Evolutionary conservation across 2,113 vertebrate species (phyloP).

Genomic region (Aegithalos caudatus): DNA sequence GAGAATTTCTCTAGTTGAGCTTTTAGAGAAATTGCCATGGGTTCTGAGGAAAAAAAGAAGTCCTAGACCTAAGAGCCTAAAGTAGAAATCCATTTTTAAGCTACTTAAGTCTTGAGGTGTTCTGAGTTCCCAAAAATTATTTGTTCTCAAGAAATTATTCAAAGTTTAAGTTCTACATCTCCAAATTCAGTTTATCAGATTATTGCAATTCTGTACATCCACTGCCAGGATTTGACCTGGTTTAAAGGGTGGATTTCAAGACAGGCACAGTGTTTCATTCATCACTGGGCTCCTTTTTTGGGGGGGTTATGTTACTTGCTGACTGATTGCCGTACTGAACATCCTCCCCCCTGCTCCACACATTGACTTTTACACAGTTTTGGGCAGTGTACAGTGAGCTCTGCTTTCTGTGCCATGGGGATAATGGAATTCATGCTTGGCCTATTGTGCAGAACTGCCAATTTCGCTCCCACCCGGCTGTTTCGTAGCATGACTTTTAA

Average conservation of each 20-base stretch:
- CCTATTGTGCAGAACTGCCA: conserved; percentile 14
- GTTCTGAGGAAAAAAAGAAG: neutral
- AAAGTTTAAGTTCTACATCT: neutral
- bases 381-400: neutral
- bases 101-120: neutral
- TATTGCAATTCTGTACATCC: neutral
- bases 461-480: neutral
- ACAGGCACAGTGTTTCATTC: neutral
- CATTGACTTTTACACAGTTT: neutral
- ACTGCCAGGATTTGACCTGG: neutral
- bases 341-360: neutral
- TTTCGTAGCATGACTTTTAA: neutral
- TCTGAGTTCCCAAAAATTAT: neutral
- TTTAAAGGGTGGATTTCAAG: neutral
- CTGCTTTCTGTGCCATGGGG: neutral
- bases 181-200: neutral
- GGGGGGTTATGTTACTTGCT: neutral
- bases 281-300: neutral
- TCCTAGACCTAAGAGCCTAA: neutral
- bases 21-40: neutral
- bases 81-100: neutral
- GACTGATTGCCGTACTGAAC: neutral
- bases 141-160: neutral
- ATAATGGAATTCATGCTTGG: neutral
- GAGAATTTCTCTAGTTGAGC: neutral